These are phyloP conservation scores for Nothobranchius kuhntae DNA, from an alignment of 2,113 vertebrate species.

Conservation along the genomic window DNA sequence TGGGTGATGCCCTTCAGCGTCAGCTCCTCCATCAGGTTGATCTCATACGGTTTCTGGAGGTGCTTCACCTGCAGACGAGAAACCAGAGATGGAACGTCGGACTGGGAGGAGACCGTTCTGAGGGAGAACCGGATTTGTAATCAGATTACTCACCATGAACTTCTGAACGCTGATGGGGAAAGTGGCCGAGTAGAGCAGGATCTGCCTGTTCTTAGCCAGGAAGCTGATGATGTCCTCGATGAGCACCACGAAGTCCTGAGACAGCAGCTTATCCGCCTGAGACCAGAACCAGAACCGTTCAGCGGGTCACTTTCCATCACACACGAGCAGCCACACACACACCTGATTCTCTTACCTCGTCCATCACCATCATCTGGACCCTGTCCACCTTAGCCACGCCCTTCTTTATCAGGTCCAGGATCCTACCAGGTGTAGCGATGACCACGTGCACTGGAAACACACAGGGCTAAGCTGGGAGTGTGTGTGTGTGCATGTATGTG, in stretches of 20 bases:
- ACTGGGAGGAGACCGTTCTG: too few relatives aligned
- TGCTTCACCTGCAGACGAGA: slow-evolving; percentile 71
- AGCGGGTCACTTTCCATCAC: too few relatives aligned
- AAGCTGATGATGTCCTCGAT: slow-evolving; percentile 84
- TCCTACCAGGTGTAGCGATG: slow-evolving; percentile 81
- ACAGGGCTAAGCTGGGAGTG: not conserved
- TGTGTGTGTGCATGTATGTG: too few relatives aligned
- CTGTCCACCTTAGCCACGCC: slow-evolving; percentile 80
- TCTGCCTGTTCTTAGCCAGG: slow-evolving; percentile 81
- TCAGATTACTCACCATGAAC: slow-evolving; percentile 78
- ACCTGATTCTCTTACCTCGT: slow-evolving; percentile 70
- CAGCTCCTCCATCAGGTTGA: slow-evolving; percentile 85
- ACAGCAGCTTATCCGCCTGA: slow-evolving; percentile 85
- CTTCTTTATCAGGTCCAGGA: slow-evolving; percentile 83
- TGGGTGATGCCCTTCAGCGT: slow-evolving; percentile 85
- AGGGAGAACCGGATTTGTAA: not conserved
- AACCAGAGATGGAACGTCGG: too few relatives aligned
- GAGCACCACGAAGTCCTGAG: slow-evolving; percentile 83
- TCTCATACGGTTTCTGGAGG: slow-evolving; percentile 83
- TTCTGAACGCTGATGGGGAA: slow-evolving; percentile 84
- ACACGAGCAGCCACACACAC: too few relatives aligned
- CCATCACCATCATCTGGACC: slow-evolving; percentile 84
- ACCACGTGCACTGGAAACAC: slow-evolving; percentile 76
- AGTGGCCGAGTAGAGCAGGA: slow-evolving; percentile 84
- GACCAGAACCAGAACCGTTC: not conserved